Evolutionary conservation across 2,113 vertebrate species (phyloP), one percentile per base, ranked within the genome.

Genomic region (Psilopogon haemacephalus): DNA sequence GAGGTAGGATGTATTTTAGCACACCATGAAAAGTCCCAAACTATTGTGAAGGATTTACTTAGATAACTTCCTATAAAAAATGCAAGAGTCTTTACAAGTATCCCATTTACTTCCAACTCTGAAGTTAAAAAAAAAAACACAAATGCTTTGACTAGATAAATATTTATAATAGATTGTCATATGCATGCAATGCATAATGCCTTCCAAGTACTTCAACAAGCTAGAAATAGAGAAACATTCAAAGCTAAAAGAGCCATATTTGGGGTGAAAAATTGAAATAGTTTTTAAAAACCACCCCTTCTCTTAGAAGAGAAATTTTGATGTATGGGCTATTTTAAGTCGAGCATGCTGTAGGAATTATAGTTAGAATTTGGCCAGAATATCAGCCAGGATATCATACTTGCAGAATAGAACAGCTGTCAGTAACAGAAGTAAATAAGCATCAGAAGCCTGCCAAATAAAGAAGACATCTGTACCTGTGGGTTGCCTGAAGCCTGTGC

Each of bases 251-350:
- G 24, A 79, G 20, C 95, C 91, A 80, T 92, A 96, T 91, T 96
- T 93, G 95, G 96, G 84, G 46, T 94, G 87, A 95, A 96, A 93
- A 94, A 93, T 77, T 78, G 78, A 90, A 96, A 92, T 73, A 89
- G 81, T 93, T 96, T 96, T 65, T 87, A 90, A 92, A 71, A 93
- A 69, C 32, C 85, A 48, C 72, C 84, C 68, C 80, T 86, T 74
- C 56, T 64, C 81, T 85, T 54, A 70, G 68, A 90, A 86, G 27
- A 88, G 33, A 94, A 93, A 81, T 93, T 93, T 86, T 77, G 83
- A 88, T 19, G 11, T 90, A 88, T 69, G 62, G 80, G 48, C 60
- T 95, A 94, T 93, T 94, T 93, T 91, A 79, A 95, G 63, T 77
- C 27, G 70, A 90, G 92, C 42, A 90, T 86, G 56, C 95, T 56